Evolutionary conservation across 1,140 invertebrate genomes (phyloP).

Genomic region (Pygmarrhopalites habei): DNA sequence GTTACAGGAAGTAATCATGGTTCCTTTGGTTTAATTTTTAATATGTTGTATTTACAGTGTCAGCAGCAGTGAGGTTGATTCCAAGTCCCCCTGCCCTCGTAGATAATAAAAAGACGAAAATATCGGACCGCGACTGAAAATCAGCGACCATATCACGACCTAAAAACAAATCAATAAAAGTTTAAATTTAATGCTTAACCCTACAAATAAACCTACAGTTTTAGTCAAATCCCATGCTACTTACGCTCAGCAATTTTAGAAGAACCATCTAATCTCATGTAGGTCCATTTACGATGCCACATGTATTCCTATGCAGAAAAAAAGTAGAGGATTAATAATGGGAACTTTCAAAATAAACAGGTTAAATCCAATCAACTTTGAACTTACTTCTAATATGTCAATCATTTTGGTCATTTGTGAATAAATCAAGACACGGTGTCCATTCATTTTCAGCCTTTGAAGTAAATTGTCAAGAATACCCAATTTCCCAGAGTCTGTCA

Average conservation of each 20-base stretch:
- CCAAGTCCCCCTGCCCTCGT: slow-evolving; percentile 95
- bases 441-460: slow-evolving; percentile 69
- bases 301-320: slow-evolving; percentile 68
- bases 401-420: slow-evolving; percentile 98
- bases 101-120: slow-evolving; percentile 93
- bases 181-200: no score
- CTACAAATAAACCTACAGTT: no score
- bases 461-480: slow-evolving; percentile 79
- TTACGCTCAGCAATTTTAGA: slow-evolving; percentile 87
- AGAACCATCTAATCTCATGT: slow-evolving; percentile 84
- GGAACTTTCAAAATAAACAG: no score
- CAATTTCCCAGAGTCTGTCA: slow-evolving; percentile 89
- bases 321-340: no score
- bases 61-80: slow-evolving; percentile 96
- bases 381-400: slow-evolving; percentile 77
- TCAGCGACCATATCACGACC: slow-evolving; percentile 87
- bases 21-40: no score
- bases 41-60: slow-evolving; percentile 83
- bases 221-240: no score
- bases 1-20: no score
- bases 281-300: slow-evolving; percentile 85
- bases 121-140: slow-evolving; percentile 78
- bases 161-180: no score
- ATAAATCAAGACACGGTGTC: slow-evolving; percentile 89
- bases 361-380: no score